Base-by-base conservation (phyloP, 2,888 invertebrate species). In the Andrena dorsata region DNA sequence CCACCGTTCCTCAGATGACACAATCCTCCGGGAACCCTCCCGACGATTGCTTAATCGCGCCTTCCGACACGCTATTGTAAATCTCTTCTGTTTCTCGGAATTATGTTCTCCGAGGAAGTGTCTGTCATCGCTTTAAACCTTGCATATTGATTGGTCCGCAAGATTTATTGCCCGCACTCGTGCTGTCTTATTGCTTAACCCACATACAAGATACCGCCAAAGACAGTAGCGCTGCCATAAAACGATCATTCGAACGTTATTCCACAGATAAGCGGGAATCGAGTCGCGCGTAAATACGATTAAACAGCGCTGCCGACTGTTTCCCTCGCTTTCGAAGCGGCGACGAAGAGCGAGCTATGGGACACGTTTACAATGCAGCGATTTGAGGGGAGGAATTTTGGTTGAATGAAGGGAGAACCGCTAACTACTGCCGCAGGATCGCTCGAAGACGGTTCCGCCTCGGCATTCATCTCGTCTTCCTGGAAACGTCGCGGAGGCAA, bases 401-500 rank as follows among this genome's bases (percentile, higher is more conserved):
- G 0, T 41, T 4, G 16, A 41, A 41, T 3, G 13, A 41, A 41
- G 0, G 16, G 1, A 16, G 41, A 16, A 16, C 5, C 41, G 41
- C 16, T 5, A 1, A 13, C 16, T 16, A 41, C 41, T 4, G 1
- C 16, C 41, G 6, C 20, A 64, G 47, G 60, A 41, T 49, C 49
- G 26, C 8, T 16, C 10, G 30, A n/a, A 49, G 32, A 26, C 56
- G 32, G 41, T 10, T 53, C 16, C 35, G 61, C 1, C 23, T 0
- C 32, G 30, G 70, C 26, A 76, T 66, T 70, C 47, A 68, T 66
- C 61, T 41, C 76, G 76, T 16, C 83, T 82, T 83, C 82, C 69
- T 82, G 83, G 82, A 82, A 82, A 82, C 61, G 69, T 28, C 82
- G 47, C 82, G 72, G 82, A 82, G 77, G 68, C 82, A 53, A 72